phyloP scores from a whole-genome alignment of 2,888 invertebrate genomes.

The Melolontha melolontha region DNA sequence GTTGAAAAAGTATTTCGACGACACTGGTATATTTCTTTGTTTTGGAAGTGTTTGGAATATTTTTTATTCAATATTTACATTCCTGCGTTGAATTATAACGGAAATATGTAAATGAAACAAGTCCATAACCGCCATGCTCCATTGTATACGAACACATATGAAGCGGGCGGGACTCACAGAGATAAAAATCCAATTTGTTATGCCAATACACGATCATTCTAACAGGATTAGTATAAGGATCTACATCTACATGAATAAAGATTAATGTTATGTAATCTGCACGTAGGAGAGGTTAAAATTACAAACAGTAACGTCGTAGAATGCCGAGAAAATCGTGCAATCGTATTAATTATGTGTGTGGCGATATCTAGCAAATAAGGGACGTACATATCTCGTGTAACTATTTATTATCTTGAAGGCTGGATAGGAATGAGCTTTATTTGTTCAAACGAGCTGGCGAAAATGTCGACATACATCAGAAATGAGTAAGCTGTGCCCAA shows the following conservation, averaged over 20 bases:
- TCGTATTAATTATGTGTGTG: slow-evolving; percentile 15
- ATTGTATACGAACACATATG: background rate
- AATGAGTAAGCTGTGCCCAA: too few species aligned
- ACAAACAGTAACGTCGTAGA: slow-evolving; percentile 9
- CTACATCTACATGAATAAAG: slow-evolving; percentile 15
- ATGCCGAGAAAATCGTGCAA: slow-evolving; percentile 22
- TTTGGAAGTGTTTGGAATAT: too few species aligned
- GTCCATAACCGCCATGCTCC: slow-evolving; percentile 8
- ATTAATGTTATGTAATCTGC: slow-evolving; percentile 21
- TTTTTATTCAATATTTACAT: background rate
- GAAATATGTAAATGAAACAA: slow-evolving; percentile 7
- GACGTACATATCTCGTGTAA: slow-evolving; percentile 27
- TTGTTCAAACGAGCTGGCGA: background rate
- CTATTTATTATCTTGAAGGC: slow-evolving; percentile 31
- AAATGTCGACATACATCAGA: background rate
- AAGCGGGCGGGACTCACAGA: slow-evolving; percentile 9
- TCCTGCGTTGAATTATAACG: background rate
- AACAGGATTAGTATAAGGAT: slow-evolving; percentile 34
- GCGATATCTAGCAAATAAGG: slow-evolving; percentile 26
- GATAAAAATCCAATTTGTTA: slow-evolving; percentile 27
- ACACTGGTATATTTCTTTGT: too few species aligned
- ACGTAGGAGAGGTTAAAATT: slow-evolving; percentile 31
- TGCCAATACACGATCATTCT: slow-evolving; percentile 10
- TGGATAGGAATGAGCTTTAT: background rate
- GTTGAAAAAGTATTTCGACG: too few species aligned